These are phyloP conservation scores for Leistus spinibarbis DNA, from an alignment of 2,888 invertebrate genomes.

Conservation along the genomic window DNA sequence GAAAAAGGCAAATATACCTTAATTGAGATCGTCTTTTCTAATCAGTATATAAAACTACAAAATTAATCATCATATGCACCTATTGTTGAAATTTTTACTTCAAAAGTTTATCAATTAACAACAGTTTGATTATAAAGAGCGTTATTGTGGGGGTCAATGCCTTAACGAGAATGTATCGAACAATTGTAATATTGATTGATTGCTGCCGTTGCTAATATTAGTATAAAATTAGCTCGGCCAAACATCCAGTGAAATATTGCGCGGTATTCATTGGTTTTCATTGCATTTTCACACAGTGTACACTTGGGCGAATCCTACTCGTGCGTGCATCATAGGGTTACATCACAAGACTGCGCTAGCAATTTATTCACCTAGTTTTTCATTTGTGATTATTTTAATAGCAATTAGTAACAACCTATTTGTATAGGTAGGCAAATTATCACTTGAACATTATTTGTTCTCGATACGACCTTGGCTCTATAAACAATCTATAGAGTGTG, in stretches of 20 bases:
- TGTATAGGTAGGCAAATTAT: constrained; percentile 16
- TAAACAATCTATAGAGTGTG: not conserved
- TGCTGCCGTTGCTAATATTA: constrained; percentile 24
- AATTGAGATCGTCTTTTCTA: too few relatives aligned
- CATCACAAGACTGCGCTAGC: constrained; percentile 28
- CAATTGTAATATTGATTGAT: constrained; percentile 30
- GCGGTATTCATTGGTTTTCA: constrained; percentile 16
- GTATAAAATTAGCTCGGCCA: constrained; percentile 28
- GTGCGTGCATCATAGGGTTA: constrained; percentile 31
- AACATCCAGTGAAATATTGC: not conserved
- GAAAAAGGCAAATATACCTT: too few relatives aligned
- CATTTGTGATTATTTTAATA: constrained; percentile 13
- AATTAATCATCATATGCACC: too few relatives aligned
- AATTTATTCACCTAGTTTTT: constrained; percentile 35
- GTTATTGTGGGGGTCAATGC: constrained; percentile 13
- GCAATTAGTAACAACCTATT: constrained; percentile 4
- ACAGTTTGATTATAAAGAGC: not conserved
- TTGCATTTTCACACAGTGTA: constrained; percentile 12
- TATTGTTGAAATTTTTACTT: not conserved
- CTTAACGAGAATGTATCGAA: constrained; percentile 23
- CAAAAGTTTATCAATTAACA: not conserved
- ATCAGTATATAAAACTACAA: too few relatives aligned
- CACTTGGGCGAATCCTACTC: constrained; percentile 14
- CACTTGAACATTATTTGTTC: not conserved
- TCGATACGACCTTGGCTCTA: not conserved